These are phyloP conservation scores for Nyctereutes procyonoides DNA, from an alignment of 2,113 vertebrate genomes.

Conservation along the genomic window DNA sequence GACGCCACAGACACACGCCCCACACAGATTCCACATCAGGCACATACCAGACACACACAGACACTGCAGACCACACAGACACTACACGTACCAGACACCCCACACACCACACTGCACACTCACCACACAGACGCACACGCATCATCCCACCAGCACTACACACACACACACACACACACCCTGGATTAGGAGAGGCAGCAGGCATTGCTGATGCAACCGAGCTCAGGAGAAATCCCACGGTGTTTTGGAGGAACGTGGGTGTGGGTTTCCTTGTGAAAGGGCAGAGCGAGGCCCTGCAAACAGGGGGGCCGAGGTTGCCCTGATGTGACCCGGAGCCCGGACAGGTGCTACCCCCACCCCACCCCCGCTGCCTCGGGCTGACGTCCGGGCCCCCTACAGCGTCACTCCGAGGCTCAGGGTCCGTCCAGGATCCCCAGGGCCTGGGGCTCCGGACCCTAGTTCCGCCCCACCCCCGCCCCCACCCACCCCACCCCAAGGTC, in stretches of 20 bases:
- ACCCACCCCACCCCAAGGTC: rapidly evolving
- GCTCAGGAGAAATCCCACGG: too few species aligned
- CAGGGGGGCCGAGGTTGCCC: not conserved
- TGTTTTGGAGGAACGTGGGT: not conserved
- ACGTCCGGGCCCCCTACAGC: not conserved
- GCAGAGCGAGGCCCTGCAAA: not conserved
- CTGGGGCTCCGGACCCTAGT: not conserved
- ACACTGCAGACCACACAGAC: too few species aligned
- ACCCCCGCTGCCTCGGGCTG: not conserved
- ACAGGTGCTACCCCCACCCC: too few species aligned
- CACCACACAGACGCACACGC: too few species aligned
- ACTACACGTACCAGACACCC: not conserved
- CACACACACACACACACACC: not conserved
- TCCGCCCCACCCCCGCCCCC: not conserved
- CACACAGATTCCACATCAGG: too few species aligned
- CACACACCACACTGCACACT: not conserved
- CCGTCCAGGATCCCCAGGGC: not conserved
- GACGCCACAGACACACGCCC: too few species aligned
- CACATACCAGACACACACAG: too few species aligned
- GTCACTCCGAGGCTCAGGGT: not conserved
- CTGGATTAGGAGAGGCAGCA: too few species aligned
- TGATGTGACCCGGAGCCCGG: too few species aligned
- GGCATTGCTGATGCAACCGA: not conserved
- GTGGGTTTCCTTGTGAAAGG: not conserved
- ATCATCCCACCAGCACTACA: too few species aligned